Base-by-base conservation (phyloP, 2,113 vertebrate genomes). In the Carollia perspicillata region DNA sequence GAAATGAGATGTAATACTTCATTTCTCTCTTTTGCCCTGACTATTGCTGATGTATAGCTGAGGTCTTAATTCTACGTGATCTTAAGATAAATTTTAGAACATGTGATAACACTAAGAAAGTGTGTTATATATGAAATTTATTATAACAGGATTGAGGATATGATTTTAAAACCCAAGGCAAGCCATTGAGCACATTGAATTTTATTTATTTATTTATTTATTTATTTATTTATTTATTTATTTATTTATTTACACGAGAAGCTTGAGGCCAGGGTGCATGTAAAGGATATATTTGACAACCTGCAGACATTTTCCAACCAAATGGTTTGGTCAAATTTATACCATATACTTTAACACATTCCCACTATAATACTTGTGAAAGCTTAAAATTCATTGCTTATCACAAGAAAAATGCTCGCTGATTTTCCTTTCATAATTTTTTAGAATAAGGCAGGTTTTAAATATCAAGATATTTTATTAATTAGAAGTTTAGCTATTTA, bases 151-250 rank as follows among this genome's bases (percentile, higher is more conserved):
- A 74, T 23, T 65, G 8, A 66, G 6, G n/a, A 26, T 3, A 23
- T 28, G 33, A 75, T 78, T 96, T 40, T 96, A 74, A 97, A 95
- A 75, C 28, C 6, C 28, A 47, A 72, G 58, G 3, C 63, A 81
- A 44, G 11, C 17, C 42, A 26, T 89, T 86, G 44, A 75, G 14
- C 35, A 3, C 80, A 51, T 40, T 74, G 16, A 37, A 74, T 93
- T 91, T 83, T n/a, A n/a, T n/a, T n/a, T n/a, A n/a, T n/a, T n/a
- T n/a, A 74, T 30, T 22, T 23, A 77, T 91, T 53, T 20, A 74
- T 93, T 93, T 85, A 68, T 30, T 22, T 23, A 78, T 91, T 55
- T 8, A 22, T 7, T 20, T 6, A 53, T 22, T 22, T 22, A 55
- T 22, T 55, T 22, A 55, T 58, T 58, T 58, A 26, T 88, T 35